Evolutionary conservation across 2,113 vertebrate genomes (phyloP), one percentile per base, ranked within the genome.

Genomic region (Hucho hucho): DNA sequence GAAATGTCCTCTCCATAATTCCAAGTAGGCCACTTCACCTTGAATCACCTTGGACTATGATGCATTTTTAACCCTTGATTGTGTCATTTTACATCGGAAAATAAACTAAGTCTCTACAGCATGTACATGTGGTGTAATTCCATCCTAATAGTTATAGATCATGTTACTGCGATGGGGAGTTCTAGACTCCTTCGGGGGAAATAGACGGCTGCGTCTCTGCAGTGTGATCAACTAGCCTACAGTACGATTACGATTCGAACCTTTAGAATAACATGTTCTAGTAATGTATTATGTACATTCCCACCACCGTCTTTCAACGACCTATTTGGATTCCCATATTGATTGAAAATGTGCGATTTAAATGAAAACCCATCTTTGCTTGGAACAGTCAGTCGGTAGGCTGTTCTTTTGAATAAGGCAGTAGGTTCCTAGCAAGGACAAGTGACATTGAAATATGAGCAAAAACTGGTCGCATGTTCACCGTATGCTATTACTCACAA

Each of bases 41-140:
- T 96, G 93, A 93, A 90, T 96, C 94, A 96, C 96, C 95, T 97
- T 97, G 94, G 90, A 83, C 84, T 74, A 58, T 95, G 95, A 95
- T 95, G 95, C 95, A 95, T 90, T 95, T 95, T 96, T 95, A 96
- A 96, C 95, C 92, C 95, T 87, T 79, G n/a, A 14, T 4, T 75
- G 26, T 75, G 28, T 24, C 20, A 18, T 67, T 13, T 20, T 13
- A 20, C 64, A 61, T 9, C n/a, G 64, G 58, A 69, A 70, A 67
- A 58, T 16, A 77, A 13, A 46, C 47, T 26, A 73, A 32, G 4
- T 66, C 24, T 61, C 69, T 53, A 58, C 13, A 69, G 22, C 26
- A 32, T 59, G 18, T 53, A 29, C 0, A 66, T 22, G 25, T 43
- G 20, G 67, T 68, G 47, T 3, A 67, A 16, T 20, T 67, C 16